Conservation (phyloP, 2,797 vertebrate species). For the Syngnathus acus region DNA sequence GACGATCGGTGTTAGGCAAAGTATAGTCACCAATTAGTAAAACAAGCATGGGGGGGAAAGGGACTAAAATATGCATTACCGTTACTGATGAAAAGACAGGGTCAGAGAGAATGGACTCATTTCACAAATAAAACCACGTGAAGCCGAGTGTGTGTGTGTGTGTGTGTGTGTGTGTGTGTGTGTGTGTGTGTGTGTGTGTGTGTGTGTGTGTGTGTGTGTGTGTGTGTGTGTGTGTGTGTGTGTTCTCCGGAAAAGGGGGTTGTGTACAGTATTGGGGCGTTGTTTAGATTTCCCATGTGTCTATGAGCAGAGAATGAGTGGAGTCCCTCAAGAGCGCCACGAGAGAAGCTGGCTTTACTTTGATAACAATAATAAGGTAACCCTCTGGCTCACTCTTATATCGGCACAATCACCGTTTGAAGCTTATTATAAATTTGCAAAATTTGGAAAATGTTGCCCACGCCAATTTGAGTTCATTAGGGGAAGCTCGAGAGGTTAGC, state of each 20-base stretch:
- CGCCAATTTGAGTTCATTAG: slow-evolving; percentile 45
- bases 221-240: slow-evolving; percentile 17
- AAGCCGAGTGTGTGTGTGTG: slow-evolving; percentile 16
- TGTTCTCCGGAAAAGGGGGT: slow-evolving; percentile 29
- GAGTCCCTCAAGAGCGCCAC: slow-evolving; percentile 60
- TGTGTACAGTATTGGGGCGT: slow-evolving; percentile 45
- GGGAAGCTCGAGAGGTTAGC: slow-evolving; percentile 16
- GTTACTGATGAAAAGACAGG: slow-evolving; percentile 73
- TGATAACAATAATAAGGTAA: slow-evolving; percentile 71
- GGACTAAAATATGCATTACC: slow-evolving; percentile 71
- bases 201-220: slow-evolving; percentile 13
- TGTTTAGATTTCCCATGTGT: slow-evolving; percentile 60
- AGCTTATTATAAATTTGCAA: slow-evolving; percentile 45
- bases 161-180: slow-evolving; percentile 31
- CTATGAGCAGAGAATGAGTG: slow-evolving; percentile 41
- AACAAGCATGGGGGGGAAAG: slow-evolving; percentile 69
- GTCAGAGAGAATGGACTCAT: slow-evolving; percentile 76
- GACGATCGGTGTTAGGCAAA: slow-evolving; percentile 74
- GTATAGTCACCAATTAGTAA: slow-evolving; percentile 79
- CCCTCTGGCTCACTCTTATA: slow-evolving; percentile 26
- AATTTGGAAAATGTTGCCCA: slow-evolving; percentile 35
- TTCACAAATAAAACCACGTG: slow-evolving; percentile 69
- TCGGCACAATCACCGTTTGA: slow-evolving; percentile 66
- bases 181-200: slow-evolving; percentile 31
- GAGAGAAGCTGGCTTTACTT: slow-evolving; percentile 60